Evolutionary conservation across 2,797 vertebrate species (phyloP).

Genomic region (Gila robusta): DNA sequence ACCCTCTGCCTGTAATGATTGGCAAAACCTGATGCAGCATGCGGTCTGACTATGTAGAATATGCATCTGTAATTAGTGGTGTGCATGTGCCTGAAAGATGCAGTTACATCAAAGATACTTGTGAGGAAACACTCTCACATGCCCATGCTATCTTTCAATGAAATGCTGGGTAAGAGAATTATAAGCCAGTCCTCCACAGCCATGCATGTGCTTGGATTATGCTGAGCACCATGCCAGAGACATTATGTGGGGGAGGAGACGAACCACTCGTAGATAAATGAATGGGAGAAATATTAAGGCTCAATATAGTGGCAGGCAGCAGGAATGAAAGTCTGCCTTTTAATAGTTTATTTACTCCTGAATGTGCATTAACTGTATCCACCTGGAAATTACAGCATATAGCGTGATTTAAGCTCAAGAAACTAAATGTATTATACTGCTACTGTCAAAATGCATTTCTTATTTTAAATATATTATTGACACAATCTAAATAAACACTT

Average conservation of each 20-base stretch:
- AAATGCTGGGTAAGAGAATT: conserved; percentile 1
- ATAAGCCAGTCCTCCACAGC: neutral
- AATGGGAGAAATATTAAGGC: neutral
- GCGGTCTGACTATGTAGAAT: conserved; percentile 9
- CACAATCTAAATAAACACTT: neutral
- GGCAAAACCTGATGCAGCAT: conserved; percentile 15
- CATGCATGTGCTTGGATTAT: neutral
- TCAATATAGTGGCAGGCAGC: neutral
- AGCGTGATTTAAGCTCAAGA: neutral
- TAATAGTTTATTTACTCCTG: neutral
- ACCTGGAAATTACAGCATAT: neutral
- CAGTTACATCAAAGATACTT: neutral
- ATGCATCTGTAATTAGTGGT: conserved; percentile 21
- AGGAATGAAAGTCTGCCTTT: neutral
- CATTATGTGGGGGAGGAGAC: neutral
- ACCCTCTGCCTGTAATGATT: neutral
- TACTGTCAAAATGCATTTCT: neutral
- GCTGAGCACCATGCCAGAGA: neutral
- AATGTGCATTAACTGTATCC: neutral
- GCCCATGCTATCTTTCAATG: neutral
- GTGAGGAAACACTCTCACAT: conserved; percentile 2
- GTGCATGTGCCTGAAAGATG: conserved; percentile 9
- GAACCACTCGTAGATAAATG: neutral
- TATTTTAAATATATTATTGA: neutral
- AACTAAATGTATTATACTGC: neutral